A percentile compares a stretch with the other conserved stretches of the same genome.
phyloP scores from a whole-genome alignment of 2,113 vertebrate species.

The Antechinus stuartii region DNA sequence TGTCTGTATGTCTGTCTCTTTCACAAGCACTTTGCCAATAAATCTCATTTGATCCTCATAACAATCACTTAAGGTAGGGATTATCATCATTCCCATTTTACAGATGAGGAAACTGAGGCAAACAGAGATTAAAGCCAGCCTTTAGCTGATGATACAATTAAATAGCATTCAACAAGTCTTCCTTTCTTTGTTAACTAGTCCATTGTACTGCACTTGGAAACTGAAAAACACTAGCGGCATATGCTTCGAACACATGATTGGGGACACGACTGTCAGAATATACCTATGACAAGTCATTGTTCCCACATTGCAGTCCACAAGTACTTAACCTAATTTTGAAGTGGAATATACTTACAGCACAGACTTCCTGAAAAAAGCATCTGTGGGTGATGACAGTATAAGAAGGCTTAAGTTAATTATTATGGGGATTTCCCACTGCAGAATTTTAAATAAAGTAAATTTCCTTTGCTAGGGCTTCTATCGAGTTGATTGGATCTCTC shows the following conservation, averaged over 20 bases:
- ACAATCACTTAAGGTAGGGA: neutral
- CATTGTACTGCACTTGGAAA: neutral
- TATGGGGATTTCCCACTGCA: constrained; percentile 30
- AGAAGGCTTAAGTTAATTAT: constrained; percentile 58
- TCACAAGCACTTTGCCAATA: neutral
- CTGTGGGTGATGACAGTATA: constrained; percentile 25
- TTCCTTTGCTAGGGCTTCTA: constrained; percentile 34
- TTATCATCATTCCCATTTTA: neutral
- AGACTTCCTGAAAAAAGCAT: constrained; percentile 59
- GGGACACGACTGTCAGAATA: constrained; percentile 34
- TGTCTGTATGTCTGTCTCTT: neutral
- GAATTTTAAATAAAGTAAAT: constrained; percentile 49
- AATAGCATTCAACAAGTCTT: neutral
- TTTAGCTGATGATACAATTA: neutral
- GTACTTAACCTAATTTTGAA: constrained; percentile 56
- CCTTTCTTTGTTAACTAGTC: constrained; percentile 1
- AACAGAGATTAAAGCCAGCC: neutral
- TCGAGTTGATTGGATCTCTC: neutral
- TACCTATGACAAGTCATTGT: constrained; percentile 37
- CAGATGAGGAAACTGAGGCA: neutral
- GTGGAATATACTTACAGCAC: constrained; percentile 23
- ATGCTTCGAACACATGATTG: constrained; percentile 18
- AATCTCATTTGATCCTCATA: neutral
- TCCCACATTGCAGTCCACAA: constrained; percentile 12
- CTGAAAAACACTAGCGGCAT: constrained; percentile 23